Evolutionary conservation across 2,888 invertebrate genomes (phyloP), one percentile per base, ranked within the genome.

Genomic region (Caenorhabditis sulstoni): DNA sequence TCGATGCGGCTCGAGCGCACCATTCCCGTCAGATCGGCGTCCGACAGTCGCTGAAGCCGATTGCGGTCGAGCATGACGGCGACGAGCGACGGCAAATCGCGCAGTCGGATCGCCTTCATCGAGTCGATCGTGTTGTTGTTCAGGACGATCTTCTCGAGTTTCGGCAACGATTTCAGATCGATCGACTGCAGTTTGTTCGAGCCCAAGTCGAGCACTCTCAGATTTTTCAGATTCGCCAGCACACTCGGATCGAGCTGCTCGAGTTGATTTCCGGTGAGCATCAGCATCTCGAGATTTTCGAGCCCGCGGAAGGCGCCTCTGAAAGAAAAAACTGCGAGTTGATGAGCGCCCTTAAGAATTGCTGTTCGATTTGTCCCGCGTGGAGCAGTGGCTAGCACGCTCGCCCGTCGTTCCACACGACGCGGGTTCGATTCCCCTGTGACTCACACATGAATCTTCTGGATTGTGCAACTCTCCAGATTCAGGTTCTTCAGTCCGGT

Each of bases 181-280:
- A 81, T 75, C 39, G 49, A 61, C 2, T 53, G 20, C 5, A 81
- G 37, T 29, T 81, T 77, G 78, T 92, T 92, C 55, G 90, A 90
- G 68, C 91, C 90, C 39, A 92, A 71, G 70, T 92, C 91, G 5
- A 92, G 87, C 9, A 79, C 47, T 37, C 67, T 73, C 12, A 90
- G 79, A 9, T 83, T 78, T 49, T 85, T 87, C 80, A 88, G 79
- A 12, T 71, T 55, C 8, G 70, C 50, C 80, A 90, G 88, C 0
- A 86, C 84, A 1, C 70, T 61, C 76, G 77, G 76, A 58, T 90
- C 86, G 1, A 58, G 37, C 29, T 88, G 80, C 29, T 73, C 49
- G 57, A 90, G 87, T 16, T 82, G 59, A 12, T 86, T 77, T 49
- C 89, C 52, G 14, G 84, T 70, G 3, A 92, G 86, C 23, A 85